Evolutionary conservation across 2,113 vertebrate genomes (phyloP).

Genomic region (Actinemys pallida): DNA sequence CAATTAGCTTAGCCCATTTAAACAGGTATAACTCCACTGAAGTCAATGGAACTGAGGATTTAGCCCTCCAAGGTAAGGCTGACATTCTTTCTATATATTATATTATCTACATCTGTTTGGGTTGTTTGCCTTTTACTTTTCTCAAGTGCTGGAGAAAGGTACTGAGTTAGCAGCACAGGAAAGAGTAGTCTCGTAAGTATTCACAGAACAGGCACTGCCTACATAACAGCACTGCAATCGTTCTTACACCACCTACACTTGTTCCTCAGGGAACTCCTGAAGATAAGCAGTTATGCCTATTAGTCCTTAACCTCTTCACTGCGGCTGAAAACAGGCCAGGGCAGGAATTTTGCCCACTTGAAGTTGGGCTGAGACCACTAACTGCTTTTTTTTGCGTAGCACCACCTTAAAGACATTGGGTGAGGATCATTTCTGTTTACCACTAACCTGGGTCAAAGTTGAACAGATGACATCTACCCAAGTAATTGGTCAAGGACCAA

Average conservation of each 20-base stretch:
- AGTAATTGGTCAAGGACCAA: background rate
- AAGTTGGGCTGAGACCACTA: background rate
- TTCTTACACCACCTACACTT: accelerated
- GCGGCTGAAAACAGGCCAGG: accelerated
- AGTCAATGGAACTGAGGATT: background rate
- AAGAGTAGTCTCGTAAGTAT: background rate
- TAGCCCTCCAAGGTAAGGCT: background rate
- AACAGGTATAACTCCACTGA: background rate
- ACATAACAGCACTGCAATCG: background rate
- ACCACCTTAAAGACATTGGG: background rate
- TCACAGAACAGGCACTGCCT: background rate
- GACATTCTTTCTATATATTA: background rate
- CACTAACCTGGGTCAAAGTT: background rate
- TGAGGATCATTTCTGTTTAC: background rate
- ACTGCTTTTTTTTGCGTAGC: background rate
- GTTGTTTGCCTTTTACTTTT: background rate
- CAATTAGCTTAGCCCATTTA: background rate
- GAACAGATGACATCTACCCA: background rate
- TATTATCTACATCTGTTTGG: background rate
- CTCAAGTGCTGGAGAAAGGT: background rate
- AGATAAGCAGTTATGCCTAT: background rate
- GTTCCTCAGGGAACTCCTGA: background rate
- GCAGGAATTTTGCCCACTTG: background rate
- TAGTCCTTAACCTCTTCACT: background rate
- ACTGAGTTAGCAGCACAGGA: background rate